A percentile compares a stretch with the other conserved stretches of the same genome.
Conservation (phyloP, 1,140 invertebrate species). For the Ruditapes philippinarum region DNA sequence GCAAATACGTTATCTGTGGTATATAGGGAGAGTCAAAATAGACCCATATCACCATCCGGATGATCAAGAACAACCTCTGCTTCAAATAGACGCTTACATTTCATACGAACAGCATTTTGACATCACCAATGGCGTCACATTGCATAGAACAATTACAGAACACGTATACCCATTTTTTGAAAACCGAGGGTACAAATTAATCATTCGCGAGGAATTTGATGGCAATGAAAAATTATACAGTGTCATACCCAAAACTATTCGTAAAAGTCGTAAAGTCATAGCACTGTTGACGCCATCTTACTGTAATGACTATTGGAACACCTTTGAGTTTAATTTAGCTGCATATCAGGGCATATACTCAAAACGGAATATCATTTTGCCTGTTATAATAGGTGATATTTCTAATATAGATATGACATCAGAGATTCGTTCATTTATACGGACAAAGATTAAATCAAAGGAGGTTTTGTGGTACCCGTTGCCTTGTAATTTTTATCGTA, state of each 20-base stretch:
- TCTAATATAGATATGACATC: no score
- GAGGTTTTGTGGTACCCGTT: not conserved
- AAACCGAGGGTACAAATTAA: not conserved
- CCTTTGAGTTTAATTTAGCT: conserved; percentile 51
- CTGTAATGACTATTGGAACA: conserved; percentile 15
- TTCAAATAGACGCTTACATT: no score
- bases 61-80: not conserved
- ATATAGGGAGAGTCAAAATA: not conserved
- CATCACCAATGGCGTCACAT: not conserved
- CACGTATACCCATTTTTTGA: not conserved
- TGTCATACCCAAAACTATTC: not conserved
- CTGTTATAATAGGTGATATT: no score
- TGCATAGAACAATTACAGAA: not conserved
- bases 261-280: conserved; percentile 4
- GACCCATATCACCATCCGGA: conserved; percentile 11
- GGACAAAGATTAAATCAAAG: no score
- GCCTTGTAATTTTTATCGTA: no score
- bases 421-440: no score
- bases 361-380: no score
- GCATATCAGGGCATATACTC: conserved; percentile 39
- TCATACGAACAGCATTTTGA: conserved; percentile 11
- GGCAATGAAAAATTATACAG: not conserved
- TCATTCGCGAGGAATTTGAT: not conserved
- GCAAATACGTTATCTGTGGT: conserved; percentile 23
- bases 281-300: not conserved